phyloP scores from a whole-genome alignment of 2,797 vertebrate genomes.

The Scomberomorus guttatus region DNA sequence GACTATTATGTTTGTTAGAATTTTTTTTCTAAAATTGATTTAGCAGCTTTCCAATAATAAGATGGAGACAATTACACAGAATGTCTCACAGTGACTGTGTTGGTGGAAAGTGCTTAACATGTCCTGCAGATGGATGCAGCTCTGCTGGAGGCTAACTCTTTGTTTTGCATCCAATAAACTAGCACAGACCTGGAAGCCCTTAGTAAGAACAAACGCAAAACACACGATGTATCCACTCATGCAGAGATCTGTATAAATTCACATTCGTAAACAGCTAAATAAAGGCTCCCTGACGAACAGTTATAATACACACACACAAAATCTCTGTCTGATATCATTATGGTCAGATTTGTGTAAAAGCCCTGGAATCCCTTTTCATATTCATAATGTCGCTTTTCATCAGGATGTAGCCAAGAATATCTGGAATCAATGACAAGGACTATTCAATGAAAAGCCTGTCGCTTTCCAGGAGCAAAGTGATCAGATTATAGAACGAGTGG shows the following conservation, averaged over 20 bases:
- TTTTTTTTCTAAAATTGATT: background rate
- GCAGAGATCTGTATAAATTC: background rate
- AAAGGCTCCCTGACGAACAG: background rate
- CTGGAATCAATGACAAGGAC: background rate
- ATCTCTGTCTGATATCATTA: background rate
- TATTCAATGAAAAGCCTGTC: conserved; percentile 25
- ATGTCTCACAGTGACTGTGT: too few relatives aligned
- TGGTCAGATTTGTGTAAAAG: background rate
- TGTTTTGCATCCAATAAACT: too few relatives aligned
- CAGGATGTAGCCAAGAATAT: background rate
- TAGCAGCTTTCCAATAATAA: background rate
- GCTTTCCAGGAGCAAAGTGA: conserved; percentile 4
- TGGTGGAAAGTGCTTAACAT: too few relatives aligned
- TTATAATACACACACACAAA: background rate
- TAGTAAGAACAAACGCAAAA: background rate
- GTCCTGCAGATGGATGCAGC: background rate
- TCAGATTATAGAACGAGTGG: conserved; percentile 1
- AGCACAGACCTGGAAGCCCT: background rate
- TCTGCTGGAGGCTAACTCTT: background rate
- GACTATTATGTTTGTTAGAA: background rate
- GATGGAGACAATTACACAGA: too few relatives aligned
- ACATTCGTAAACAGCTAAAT: background rate
- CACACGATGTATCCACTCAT: background rate
- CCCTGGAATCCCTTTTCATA: conserved; percentile 4
- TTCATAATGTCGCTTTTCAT: conserved; percentile 32